Percentiles rank a stretch among this genome's conserved stretches.
phyloP scores from a whole-genome alignment of 2,797 vertebrate species.

The Enteromius fasciolatus region DNA sequence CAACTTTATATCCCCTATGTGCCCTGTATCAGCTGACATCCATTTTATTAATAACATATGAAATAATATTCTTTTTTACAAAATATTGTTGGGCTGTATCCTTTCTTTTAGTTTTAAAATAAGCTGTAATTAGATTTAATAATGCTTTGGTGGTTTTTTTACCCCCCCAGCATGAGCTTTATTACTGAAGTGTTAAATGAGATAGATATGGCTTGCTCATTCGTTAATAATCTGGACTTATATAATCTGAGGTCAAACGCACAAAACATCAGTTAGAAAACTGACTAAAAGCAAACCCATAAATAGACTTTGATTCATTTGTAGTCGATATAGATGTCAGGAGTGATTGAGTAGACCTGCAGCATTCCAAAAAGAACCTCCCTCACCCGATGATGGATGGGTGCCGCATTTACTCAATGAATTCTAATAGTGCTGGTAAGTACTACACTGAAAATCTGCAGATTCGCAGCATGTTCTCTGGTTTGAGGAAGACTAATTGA shows the following conservation, averaged over 20 bases:
- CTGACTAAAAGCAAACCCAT: neutral
- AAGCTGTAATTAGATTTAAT: neutral
- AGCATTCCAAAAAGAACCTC: constrained; percentile 18
- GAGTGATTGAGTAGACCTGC: constrained; percentile 40
- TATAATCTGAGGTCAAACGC: neutral
- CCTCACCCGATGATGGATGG: constrained; percentile 6
- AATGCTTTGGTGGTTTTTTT: too few species aligned
- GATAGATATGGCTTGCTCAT: neutral
- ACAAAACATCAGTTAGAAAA: constrained; percentile 2
- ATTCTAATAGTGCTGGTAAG: neutral
- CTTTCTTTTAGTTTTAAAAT: neutral
- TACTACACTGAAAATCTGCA: neutral
- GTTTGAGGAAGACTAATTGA: neutral
- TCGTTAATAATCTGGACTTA: neutral
- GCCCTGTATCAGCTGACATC: neutral
- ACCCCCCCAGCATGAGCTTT: neutral
- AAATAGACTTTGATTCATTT: constrained; percentile 39
- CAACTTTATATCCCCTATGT: neutral
- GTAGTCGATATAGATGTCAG: constrained; percentile 31
- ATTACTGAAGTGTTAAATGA: neutral
- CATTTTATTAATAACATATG: neutral
- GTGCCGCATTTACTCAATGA: neutral
- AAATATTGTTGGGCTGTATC: neutral
- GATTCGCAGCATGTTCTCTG: neutral
- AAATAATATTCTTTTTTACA: neutral